Evolutionary conservation across 2,888 invertebrate genomes (phyloP), one percentile per base, ranked within the genome.

Genomic region (Drosophila macrospina): DNA sequence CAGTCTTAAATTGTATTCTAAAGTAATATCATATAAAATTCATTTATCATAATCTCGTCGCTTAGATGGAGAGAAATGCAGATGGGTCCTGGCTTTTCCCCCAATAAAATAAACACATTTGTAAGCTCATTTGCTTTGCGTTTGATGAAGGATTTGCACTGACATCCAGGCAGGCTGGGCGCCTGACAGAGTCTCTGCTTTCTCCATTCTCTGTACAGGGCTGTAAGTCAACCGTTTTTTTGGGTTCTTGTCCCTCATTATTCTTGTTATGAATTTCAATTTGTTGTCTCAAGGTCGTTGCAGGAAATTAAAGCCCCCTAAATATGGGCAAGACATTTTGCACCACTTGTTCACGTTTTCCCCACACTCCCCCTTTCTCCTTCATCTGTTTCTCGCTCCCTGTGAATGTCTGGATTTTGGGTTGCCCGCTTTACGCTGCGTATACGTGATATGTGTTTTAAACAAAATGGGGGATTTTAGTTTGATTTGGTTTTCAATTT

Each of bases 391-490:
- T 41, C 20, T 45, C 45, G 32, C 30, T 59, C 54, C 56, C 8
- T 65, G 36, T 52, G 44, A 45, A 41, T 47, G 26, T 45, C 24
- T 37, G 26, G 16, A 13, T 48, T 64, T 65, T 47, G 60, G 66
- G 37, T 56, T n/a, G 15, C 37, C 59, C 28, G 44, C 30, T 59
- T 10, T 56, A 56, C 48, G 64, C 64, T 63, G 84, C 69, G 78
- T 86, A 86, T 86, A 86, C 85, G 86, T 84, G 84, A 80, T 84
- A 45, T 76, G 86, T 80, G 69, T 86, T 78, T 69, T 61, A 83
- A 80, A 59, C 65, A 68, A 71, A 77, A 60, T 54, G 32, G 13
- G 47, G 55, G 56, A 67, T 60, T 72, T 77, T 61, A 67, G 69
- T 78, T 84, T 74, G 69, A 79, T 80, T 81, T 63, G 76, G 56